phyloP scores from a whole-genome alignment of 2,888 invertebrate species.

The Drosophila putrida region DNA sequence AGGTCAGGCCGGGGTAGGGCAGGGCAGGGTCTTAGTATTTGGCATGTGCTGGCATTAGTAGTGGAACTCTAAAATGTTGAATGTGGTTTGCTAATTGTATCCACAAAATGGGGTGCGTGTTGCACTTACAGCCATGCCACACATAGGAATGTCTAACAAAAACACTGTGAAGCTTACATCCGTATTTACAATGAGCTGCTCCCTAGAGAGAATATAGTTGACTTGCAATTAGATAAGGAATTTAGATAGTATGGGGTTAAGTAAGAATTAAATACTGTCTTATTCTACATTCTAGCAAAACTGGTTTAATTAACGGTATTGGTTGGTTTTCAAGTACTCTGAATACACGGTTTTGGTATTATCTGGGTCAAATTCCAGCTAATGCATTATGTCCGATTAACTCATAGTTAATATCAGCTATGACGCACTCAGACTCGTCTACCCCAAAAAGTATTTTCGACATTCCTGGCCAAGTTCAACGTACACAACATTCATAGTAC shows the following conservation, averaged over 20 bases:
- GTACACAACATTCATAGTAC: slow-evolving; percentile 10
- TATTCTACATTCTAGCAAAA: not conserved
- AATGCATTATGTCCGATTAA: not conserved
- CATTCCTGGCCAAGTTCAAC: slow-evolving; percentile 49
- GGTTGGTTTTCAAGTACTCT: not conserved
- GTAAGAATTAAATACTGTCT: not conserved
- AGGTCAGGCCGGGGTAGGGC: slow-evolving; percentile 20
- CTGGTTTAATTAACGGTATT: not conserved
- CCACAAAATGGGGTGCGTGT: slow-evolving; percentile 18
- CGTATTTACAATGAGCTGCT: not conserved
- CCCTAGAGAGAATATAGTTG: slow-evolving; percentile 1
- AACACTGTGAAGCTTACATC: not conserved
- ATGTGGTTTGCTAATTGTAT: slow-evolving; percentile 33
- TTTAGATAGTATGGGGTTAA: not conserved
- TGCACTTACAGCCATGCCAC: slow-evolving; percentile 36
- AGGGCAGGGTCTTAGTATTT: slow-evolving; percentile 33
- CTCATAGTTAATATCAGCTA: slow-evolving; percentile 19
- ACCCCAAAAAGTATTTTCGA: slow-evolving; percentile 12
- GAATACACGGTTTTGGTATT: not conserved
- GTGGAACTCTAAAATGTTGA: slow-evolving; percentile 33
- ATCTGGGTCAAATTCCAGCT: not conserved
- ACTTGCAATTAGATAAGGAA: slow-evolving; percentile 17
- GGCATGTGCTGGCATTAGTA: slow-evolving; percentile 47
- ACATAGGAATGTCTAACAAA: slow-evolving; percentile 20
- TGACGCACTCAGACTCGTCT: slow-evolving; percentile 16